phyloP scores from a whole-genome alignment of 2,113 vertebrate species.

The Corydoras sp. region DNA sequence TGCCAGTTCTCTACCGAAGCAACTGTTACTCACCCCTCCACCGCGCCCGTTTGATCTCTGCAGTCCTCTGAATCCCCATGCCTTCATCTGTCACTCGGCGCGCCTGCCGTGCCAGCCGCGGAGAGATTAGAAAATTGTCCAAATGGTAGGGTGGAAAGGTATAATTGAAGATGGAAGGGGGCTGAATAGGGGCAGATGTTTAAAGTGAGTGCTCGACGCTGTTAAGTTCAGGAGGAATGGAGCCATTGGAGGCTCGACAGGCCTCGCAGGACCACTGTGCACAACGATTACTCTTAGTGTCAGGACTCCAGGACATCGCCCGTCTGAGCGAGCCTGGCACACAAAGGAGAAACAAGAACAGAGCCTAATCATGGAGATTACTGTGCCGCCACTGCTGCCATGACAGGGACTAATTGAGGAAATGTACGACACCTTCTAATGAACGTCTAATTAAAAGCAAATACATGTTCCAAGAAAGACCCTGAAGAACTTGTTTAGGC shows the following conservation, averaged over 20 bases:
- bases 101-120: conserved; percentile 61
- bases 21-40: conserved; percentile 48
- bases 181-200: conserved; percentile 94
- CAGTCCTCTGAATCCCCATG: conserved; percentile 58
- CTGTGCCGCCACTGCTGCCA: conserved; percentile 41
- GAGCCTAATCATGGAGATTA: conserved; percentile 59
- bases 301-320: conserved; percentile 66
- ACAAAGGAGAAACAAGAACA: conserved; percentile 50
- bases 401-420: conserved; percentile 59
- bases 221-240: conserved; percentile 83
- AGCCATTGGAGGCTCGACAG: conserved; percentile 50
- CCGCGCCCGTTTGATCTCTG: conserved; percentile 9
- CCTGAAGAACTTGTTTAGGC: conserved; percentile 35
- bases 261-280: conserved; percentile 76
- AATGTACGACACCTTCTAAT: conserved; percentile 61
- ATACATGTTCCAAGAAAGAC: conserved; percentile 47
- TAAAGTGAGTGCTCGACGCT: conserved; percentile 93
- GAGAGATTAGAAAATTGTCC: conserved; percentile 88
- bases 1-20: not conserved
- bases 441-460: conserved; percentile 63
- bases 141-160: conserved; percentile 98
- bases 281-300: conserved; percentile 81
- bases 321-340: conserved; percentile 40
- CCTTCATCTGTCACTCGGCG: conserved; percentile 89
- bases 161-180: conserved; percentile 97